These are phyloP conservation scores for Nylanderia fulva DNA, from an alignment of 1,140 invertebrate genomes.

Conservation along the genomic window DNA sequence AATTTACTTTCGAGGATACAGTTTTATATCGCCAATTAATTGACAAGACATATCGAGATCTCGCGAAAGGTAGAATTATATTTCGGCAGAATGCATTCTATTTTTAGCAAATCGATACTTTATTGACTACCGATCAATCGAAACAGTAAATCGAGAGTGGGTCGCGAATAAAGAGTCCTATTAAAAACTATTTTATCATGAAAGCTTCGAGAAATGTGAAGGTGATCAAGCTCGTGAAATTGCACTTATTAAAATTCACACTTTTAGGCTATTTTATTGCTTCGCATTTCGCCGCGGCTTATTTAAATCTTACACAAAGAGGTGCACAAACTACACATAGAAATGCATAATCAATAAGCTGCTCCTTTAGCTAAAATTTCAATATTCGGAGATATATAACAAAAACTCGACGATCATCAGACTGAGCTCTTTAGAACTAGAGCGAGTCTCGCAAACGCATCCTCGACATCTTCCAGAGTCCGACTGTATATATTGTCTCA, in stretches of 20 bases:
- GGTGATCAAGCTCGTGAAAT: background rate
- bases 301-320: background rate
- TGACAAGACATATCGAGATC: constrained; percentile 8
- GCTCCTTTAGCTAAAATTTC: background rate
- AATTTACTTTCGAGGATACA: background rate
- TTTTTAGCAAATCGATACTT: constrained; percentile 32
- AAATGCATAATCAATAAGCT: background rate
- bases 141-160: constrained; percentile 32
- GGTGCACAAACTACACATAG: background rate
- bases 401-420: constrained; percentile 10
- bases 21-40: constrained; percentile 28
- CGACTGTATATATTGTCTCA: background rate
- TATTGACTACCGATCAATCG: constrained; percentile 42
- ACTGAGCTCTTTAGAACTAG: background rate
- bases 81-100: background rate
- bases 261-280: too few species aligned
- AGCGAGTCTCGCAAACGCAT: background rate
- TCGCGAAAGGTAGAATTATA: constrained; percentile 16
- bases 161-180: background rate
- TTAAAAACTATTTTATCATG: background rate
- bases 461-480: background rate
- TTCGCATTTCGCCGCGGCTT: background rate
- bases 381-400: constrained; percentile 20
- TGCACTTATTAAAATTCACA: constrained; percentile 1
- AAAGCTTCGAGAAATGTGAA: background rate